Evolutionary conservation across 2,797 vertebrate species (phyloP).

Genomic region (Pachyuromys duprasi): DNA sequence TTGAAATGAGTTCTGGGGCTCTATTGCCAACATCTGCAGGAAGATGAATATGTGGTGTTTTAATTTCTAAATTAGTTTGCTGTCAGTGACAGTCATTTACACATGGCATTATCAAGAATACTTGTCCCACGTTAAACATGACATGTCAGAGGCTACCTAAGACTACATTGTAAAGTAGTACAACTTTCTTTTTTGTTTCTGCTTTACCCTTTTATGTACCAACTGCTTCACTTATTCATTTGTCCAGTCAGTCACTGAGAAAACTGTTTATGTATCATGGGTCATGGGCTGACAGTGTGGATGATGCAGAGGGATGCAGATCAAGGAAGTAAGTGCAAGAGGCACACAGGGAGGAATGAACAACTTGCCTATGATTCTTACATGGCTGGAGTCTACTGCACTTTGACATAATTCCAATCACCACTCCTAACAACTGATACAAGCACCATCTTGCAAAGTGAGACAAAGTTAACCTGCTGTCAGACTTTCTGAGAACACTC

Average conservation of each 20-base stretch:
- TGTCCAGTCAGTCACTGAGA: neutral
- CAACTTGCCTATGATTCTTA: neutral
- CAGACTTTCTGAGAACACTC: neutral
- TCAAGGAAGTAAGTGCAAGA: neutral
- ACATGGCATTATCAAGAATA: conserved; percentile 49
- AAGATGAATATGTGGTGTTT: conserved; percentile 24
- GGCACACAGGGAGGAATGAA: neutral
- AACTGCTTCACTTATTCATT: neutral
- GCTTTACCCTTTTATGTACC: neutral
- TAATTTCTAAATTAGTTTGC: conserved; percentile 38
- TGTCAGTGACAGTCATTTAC: conserved; percentile 30
- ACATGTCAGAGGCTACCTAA: neutral
- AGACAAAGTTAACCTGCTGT: neutral
- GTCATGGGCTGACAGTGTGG: neutral
- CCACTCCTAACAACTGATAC: neutral
- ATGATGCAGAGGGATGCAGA: neutral
- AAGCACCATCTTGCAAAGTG: neutral
- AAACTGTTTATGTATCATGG: neutral
- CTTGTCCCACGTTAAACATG: conserved; percentile 56
- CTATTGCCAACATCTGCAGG: conserved; percentile 24
- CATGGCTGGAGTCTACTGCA: neutral
- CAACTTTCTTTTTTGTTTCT: neutral
- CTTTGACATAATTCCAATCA: conserved; percentile 37
- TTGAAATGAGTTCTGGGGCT: conserved; percentile 6
- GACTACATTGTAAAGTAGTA: neutral